A percentile compares a stretch with the other conserved stretches of the same genome.
phyloP scores from a whole-genome alignment of 2,113 vertebrate species.

The Tonatia bakeri region DNA sequence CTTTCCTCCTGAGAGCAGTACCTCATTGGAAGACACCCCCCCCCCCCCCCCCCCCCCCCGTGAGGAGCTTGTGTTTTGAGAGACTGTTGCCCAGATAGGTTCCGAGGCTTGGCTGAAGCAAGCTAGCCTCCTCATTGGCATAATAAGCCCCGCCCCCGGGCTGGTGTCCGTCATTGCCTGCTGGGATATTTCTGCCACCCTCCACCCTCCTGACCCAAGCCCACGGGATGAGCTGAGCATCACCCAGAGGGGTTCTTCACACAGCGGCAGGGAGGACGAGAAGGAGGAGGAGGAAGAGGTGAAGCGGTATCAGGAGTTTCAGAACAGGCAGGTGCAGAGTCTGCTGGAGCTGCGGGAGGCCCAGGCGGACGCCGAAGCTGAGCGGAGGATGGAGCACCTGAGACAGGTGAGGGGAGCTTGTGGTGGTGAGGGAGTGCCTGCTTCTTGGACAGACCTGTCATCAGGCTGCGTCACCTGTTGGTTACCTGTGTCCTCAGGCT shows the following conservation, averaged over 20 bases:
- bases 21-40: neutral
- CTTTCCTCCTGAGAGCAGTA: neutral
- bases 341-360: slow-evolving; percentile 83
- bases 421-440: fast-evolving
- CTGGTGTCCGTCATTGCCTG: neutral
- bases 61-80: neutral
- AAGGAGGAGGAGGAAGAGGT: slow-evolving; percentile 76
- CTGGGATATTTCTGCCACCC: neutral
- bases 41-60: too few species aligned
- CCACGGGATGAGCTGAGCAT: neutral
- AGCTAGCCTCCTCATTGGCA: neutral
- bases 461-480: neutral
- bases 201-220: neutral
- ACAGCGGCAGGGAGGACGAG: slow-evolving; percentile 37
- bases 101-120: neutral
- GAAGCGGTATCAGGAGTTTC: slow-evolving; percentile 77
- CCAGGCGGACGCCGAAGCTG: slow-evolving; percentile 80
- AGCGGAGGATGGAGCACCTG: slow-evolving; percentile 80
- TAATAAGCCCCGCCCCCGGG: neutral
- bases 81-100: neutral
- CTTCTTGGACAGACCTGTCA: neutral
- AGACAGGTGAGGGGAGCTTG: slow-evolving; percentile 78
- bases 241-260: neutral
- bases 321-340: slow-evolving; percentile 83
- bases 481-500: slow-evolving; percentile 71